Percentiles rank a stretch among this genome's conserved stretches.
Conservation (phyloP, 2,797 vertebrate species). For the Falco rusticolus region DNA sequence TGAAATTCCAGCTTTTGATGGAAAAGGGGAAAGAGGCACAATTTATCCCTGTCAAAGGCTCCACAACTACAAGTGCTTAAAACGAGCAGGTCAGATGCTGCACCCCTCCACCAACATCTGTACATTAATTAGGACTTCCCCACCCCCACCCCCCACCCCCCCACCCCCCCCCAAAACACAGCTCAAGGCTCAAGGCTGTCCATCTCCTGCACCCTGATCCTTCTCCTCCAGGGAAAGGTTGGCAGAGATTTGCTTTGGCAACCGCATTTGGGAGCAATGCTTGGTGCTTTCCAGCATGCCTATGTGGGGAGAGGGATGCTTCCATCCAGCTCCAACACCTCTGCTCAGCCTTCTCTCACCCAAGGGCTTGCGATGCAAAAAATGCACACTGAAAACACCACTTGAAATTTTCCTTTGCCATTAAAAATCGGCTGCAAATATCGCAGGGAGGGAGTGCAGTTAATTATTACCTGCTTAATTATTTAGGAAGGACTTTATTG, state of each 20-base stretch:
- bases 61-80: fast-evolving
- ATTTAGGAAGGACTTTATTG: not conserved
- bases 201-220: not conserved
- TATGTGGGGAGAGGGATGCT: not conserved
- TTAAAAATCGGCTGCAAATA: not conserved
- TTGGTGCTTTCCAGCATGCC: fast-evolving
- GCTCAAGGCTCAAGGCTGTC: fast-evolving
- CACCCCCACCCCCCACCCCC: no score
- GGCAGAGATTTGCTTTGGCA: not conserved
- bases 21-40: not conserved
- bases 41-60: not conserved
- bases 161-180: not conserved
- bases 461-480: conserved; percentile 8
- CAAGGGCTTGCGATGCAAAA: not conserved
- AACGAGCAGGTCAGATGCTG: fast-evolving
- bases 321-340: not conserved
- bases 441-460: fast-evolving
- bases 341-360: not conserved
- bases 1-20: not conserved
- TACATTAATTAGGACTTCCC: not conserved
- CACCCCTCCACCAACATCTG: not conserved
- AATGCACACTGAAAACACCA: fast-evolving
- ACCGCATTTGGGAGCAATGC: not conserved
- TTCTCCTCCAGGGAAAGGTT: not conserved
- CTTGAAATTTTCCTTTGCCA: not conserved